These are phyloP conservation scores for Acanthococcus lagerstroemiae DNA, from an alignment of 2,888 invertebrate genomes.

Conservation along the genomic window DNA sequence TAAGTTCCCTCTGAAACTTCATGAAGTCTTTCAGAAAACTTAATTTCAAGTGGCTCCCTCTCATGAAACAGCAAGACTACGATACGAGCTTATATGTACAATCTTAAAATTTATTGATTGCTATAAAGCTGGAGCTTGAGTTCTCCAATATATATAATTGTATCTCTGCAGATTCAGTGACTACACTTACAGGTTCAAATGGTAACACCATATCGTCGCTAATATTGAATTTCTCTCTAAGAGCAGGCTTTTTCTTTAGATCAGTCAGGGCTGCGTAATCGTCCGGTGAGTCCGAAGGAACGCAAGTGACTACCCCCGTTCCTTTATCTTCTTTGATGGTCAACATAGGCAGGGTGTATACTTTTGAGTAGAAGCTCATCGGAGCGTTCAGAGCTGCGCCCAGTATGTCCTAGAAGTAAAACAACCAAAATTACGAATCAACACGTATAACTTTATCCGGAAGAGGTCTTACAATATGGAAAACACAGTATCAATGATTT, in stretches of 20 bases:
- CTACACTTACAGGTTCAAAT: conserved; percentile 45
- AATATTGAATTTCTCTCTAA: conserved; percentile 86
- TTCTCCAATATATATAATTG: too few relatives aligned
- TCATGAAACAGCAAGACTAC: too few relatives aligned
- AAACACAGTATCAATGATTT: too few relatives aligned
- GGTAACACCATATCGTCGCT: conserved; percentile 68
- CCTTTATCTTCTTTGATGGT: conserved; percentile 97
- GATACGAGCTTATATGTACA: too few relatives aligned
- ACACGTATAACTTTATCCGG: too few relatives aligned
- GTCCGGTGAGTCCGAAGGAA: conserved; percentile 97
- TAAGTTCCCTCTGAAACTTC: too few relatives aligned
- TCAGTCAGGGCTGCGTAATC: conserved; percentile 94
- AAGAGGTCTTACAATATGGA: too few relatives aligned
- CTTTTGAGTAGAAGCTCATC: conserved; percentile 64
- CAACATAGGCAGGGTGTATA: conserved; percentile 94
- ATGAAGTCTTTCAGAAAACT: neutral
- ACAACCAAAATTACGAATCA: neutral
- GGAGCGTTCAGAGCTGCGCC: conserved; percentile 79
- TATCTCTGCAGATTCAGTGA: neutral
- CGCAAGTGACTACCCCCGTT: conserved; percentile 94
- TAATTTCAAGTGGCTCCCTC: neutral
- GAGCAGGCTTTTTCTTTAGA: conserved; percentile 81
- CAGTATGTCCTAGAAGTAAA: conserved; percentile 55
- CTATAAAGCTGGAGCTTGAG: too few relatives aligned
- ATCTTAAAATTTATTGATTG: too few relatives aligned